These are phyloP conservation scores for Neoscelio sp. DNA, from an alignment of 2,888 invertebrate species.

Conservation along the genomic window DNA sequence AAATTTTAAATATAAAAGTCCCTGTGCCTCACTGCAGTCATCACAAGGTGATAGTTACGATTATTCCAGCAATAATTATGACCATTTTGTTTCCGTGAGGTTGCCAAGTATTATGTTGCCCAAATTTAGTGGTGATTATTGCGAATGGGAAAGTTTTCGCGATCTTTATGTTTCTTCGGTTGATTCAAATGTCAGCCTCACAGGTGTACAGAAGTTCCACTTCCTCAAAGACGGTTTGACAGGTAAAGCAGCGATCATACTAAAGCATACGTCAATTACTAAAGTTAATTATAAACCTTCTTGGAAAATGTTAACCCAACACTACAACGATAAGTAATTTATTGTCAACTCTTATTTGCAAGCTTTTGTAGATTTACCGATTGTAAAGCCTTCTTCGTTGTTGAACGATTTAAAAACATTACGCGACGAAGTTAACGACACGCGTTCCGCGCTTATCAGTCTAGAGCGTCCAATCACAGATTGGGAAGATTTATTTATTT, in stretches of 20 bases:
- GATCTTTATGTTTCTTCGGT: not conserved
- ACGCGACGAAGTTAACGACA: not conserved
- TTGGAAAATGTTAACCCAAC: not conserved
- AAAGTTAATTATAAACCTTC: slow-evolving; percentile 12
- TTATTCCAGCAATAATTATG: no score
- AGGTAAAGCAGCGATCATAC: not conserved
- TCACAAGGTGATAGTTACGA: no score
- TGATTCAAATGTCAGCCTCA: not conserved
- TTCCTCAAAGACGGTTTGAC: slow-evolving; percentile 10
- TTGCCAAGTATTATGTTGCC: no score
- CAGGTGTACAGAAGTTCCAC: slow-evolving; percentile 8
- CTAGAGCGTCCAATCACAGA: not conserved
- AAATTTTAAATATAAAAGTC: no score
- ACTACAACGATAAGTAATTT: not conserved
- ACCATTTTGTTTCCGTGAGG: no score
- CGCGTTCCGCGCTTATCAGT: not conserved
- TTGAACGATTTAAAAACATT: slow-evolving; percentile 3
- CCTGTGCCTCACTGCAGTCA: no score
- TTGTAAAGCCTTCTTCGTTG: not conserved
- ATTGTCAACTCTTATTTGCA: slow-evolving; percentile 12
- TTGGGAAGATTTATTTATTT: slow-evolving; percentile 14
- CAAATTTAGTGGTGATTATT: no score
- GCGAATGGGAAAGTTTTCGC: not conserved
- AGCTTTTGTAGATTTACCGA: not conserved
- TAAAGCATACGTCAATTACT: not conserved